Conservation (phyloP, 2,113 vertebrate species). For the Salvelinus fontinalis region DNA sequence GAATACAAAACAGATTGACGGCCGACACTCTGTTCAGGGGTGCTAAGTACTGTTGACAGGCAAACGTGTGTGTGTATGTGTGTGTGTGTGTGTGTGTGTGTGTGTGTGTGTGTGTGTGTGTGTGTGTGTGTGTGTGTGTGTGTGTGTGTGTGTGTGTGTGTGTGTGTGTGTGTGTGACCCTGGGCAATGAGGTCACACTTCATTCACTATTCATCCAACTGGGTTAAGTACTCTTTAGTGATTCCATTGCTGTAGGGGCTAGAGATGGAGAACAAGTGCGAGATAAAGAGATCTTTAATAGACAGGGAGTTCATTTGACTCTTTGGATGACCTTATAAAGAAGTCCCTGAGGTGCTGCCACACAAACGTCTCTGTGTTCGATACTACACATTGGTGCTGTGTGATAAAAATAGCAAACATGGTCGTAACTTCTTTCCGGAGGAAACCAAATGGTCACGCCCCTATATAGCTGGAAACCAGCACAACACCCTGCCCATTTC, state of each 20-base stretch:
- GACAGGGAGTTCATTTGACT: too few relatives aligned
- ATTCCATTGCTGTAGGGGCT: neutral
- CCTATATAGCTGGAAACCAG: too few relatives aligned
- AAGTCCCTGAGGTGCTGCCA: neutral
- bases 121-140: neutral
- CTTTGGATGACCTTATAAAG: too few relatives aligned
- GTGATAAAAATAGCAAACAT: neutral
- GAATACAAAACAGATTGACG: too few relatives aligned
- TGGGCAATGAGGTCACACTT: constrained; percentile 34
- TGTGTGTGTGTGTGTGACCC: constrained; percentile 2
- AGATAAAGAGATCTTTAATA: neutral
- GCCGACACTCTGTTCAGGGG: too few relatives aligned
- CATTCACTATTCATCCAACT: constrained; percentile 23
- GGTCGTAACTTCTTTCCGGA: constrained; percentile 27
- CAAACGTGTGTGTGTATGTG: too few relatives aligned
- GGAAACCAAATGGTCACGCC: constrained; percentile 30
- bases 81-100: neutral
- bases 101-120: neutral
- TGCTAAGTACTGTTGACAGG: too few relatives aligned
- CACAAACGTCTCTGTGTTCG: neutral
- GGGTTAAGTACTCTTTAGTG: too few relatives aligned
- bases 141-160: constrained; percentile 8
- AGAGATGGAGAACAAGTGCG: neutral
- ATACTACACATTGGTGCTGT: neutral
- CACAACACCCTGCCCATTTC: constrained; percentile 51